Percentiles rank a stretch among this genome's conserved stretches.
Conservation (phyloP, 2,797 vertebrate species). For the Gouania willdenowi region DNA sequence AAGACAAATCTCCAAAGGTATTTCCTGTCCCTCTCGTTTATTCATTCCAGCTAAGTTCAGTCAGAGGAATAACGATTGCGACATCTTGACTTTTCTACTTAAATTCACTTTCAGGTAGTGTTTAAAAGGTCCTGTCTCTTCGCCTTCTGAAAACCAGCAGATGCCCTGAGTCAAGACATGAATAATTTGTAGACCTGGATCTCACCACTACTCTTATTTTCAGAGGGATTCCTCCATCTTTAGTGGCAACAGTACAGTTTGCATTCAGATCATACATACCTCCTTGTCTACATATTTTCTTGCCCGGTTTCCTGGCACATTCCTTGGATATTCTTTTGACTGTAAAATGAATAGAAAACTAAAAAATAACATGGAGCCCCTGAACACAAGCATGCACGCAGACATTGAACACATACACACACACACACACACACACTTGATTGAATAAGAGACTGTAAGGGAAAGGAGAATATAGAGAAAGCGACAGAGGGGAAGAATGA, state of each 20-base stretch:
- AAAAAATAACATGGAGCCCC: slow-evolving; percentile 99
- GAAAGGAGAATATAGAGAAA: background rate
- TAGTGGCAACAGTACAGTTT: slow-evolving; percentile 37
- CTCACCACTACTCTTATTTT: background rate
- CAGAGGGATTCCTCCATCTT: slow-evolving; percentile 5
- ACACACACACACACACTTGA: slow-evolving; percentile 61
- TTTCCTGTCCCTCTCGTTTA: background rate
- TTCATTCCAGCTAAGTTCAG: background rate
- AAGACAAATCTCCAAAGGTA: background rate
- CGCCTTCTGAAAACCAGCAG: slow-evolving; percentile 7
- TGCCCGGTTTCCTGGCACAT: slow-evolving; percentile 99
- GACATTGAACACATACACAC: slow-evolving; percentile 40
- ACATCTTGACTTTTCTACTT: slow-evolving; percentile 12
- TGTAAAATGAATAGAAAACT: slow-evolving; percentile 99
- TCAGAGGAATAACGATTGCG: slow-evolving; percentile 1
- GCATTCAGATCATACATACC: slow-evolving; percentile 95
- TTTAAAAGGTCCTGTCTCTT: slow-evolving; percentile 6
- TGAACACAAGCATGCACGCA: slow-evolving; percentile 48
- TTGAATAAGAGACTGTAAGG: slow-evolving; percentile 66
- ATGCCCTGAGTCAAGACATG: slow-evolving; percentile 22
- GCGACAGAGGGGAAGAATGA: slow-evolving; percentile 34
- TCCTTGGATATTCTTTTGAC: slow-evolving; percentile 99
- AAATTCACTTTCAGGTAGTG: slow-evolving; percentile 15
- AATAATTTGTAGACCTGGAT: slow-evolving; percentile 47
- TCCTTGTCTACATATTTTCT: slow-evolving; percentile 99